Evolutionary conservation across 2,797 vertebrate species (phyloP).

Genomic region (Parauchenoglanis punctatus): DNA sequence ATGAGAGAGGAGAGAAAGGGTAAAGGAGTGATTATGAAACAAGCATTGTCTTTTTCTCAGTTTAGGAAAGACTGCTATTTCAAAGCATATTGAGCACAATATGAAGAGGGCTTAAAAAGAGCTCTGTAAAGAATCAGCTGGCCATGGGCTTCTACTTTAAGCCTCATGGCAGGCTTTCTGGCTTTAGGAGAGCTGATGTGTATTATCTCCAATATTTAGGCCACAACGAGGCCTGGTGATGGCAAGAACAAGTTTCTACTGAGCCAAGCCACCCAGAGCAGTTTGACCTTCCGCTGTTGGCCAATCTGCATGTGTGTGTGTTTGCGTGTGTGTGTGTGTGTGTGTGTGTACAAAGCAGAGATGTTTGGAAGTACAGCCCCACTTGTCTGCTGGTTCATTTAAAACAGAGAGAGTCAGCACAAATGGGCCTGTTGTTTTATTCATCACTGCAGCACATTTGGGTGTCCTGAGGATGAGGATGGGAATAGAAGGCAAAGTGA

Average conservation of each 20-base stretch:
- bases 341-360: conserved; percentile 65
- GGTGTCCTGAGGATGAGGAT: conserved; percentile 67
- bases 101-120: conserved; percentile 2
- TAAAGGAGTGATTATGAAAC: conserved; percentile 24
- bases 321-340: conserved; percentile 31
- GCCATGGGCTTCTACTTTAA: conserved; percentile 2
- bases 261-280: conserved; percentile 38
- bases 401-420: conserved; percentile 75
- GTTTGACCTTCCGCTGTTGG: conserved; percentile 57
- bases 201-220: conserved; percentile 31
- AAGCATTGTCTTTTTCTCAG: not conserved
- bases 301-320: conserved; percentile 36
- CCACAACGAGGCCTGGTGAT: conserved; percentile 33
- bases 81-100: conserved; percentile 5
- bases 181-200: conserved; percentile 4
- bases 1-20: not conserved
- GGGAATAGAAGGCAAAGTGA: conserved; percentile 5
- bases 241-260: conserved; percentile 34
- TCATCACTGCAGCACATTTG: conserved; percentile 74
- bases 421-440: conserved; percentile 79
- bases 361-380: conserved; percentile 29
- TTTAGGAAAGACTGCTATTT: conserved; percentile 20
- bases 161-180: conserved; percentile 26
- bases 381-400: conserved; percentile 64
- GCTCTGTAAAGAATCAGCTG: conserved; percentile 26